Evolutionary conservation across 2,797 vertebrate genomes (phyloP).

Genomic region (Pygocentrus nattereri): DNA sequence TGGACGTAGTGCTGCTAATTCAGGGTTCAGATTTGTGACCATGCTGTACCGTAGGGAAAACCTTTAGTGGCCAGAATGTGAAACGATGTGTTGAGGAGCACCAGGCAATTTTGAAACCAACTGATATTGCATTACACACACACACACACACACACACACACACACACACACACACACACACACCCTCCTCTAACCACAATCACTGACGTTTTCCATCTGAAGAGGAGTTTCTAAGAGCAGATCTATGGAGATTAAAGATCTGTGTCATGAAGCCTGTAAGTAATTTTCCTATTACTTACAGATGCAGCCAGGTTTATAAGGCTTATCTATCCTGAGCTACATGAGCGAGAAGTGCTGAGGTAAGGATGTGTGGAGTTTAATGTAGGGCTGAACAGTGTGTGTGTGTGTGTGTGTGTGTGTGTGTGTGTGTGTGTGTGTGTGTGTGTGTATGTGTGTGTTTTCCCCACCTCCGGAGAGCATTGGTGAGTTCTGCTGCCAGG

Average conservation of each 20-base stretch:
- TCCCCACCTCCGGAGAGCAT: constrained; percentile 81
- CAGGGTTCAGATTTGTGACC: no score
- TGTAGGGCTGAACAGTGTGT: neutral
- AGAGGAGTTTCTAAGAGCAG: neutral
- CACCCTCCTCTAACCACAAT: neutral
- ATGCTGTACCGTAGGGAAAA: no score
- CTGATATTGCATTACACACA: neutral
- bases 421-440: neutral
- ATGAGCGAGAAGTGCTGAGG: neutral
- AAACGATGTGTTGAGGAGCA: no score
- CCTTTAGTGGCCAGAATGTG: no score
- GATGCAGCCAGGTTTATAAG: neutral
- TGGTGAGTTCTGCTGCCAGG: constrained; percentile 82
- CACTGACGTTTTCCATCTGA: neutral
- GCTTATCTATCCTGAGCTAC: neutral
- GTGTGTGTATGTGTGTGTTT: neutral
- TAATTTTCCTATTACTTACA: neutral
- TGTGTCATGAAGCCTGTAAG: neutral
- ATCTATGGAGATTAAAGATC: neutral
- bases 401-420: neutral
- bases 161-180: constrained; percentile 8
- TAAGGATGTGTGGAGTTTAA: neutral
- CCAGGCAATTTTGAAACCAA: no score
- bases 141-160: constrained; percentile 33
- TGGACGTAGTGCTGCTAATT: no score